Evolutionary conservation across 2,797 vertebrate species (phyloP).

Genomic region (Ceryle rudis): DNA sequence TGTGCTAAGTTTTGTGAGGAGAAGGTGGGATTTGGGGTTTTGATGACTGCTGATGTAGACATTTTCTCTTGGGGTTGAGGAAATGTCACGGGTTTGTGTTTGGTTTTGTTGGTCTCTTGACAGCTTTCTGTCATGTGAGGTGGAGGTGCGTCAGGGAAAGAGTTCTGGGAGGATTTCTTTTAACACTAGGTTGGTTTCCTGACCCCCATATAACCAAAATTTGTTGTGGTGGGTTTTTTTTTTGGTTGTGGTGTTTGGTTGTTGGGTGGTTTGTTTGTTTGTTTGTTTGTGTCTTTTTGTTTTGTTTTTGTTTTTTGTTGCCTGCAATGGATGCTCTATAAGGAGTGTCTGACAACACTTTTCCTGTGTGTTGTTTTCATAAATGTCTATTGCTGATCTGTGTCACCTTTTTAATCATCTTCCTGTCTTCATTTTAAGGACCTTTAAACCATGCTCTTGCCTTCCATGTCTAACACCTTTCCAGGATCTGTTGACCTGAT

Average conservation of each 20-base stretch:
- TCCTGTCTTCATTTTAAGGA: not conserved
- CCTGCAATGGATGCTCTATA: not conserved
- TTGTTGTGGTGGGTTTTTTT: not conserved
- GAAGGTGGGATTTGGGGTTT: not conserved
- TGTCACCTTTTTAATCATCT: not conserved
- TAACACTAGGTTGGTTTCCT: fast-evolving
- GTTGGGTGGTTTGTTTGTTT: not conserved
- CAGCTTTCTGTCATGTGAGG: not conserved
- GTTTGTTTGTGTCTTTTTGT: too few species aligned
- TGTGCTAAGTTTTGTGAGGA: not conserved
- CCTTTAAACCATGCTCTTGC: not conserved
- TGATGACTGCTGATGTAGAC: not conserved
- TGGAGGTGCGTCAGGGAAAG: not conserved
- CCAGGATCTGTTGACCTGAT: not conserved
- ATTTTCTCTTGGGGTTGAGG: not conserved
- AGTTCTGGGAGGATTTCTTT: not conserved
- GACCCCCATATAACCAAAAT: not conserved
- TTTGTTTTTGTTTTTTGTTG: too few species aligned
- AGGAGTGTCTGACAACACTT: not conserved
- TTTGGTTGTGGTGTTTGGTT: too few species aligned
- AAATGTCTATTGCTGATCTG: not conserved
- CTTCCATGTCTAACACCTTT: not conserved
- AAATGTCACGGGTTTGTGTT: fast-evolving
- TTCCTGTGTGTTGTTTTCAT: not conserved
- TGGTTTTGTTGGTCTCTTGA: not conserved